Evolutionary conservation across 2,797 vertebrate species (phyloP).

Genomic region (Echiichthys vipera): DNA sequence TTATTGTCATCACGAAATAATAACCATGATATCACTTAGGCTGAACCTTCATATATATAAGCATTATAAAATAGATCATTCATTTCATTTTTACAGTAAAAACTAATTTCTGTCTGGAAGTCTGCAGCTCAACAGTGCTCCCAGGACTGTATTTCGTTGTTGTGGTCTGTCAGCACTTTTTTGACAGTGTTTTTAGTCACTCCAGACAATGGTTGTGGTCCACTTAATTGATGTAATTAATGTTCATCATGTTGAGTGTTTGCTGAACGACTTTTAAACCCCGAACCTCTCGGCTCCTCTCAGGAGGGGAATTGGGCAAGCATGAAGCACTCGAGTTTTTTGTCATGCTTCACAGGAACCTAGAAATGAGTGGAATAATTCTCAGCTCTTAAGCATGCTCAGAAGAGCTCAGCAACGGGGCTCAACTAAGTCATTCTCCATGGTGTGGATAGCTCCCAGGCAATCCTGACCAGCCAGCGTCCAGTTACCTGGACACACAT

Average conservation of each 20-base stretch:
- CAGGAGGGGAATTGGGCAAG: conserved; percentile 74
- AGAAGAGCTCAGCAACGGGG: conserved; percentile 75
- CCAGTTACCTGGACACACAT: conserved; percentile 69
- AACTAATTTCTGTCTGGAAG: background rate
- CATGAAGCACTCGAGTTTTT: conserved; percentile 78
- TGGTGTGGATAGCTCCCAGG: conserved; percentile 61
- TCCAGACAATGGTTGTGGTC: conserved; percentile 70
- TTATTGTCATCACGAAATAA: background rate
- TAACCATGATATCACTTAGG: background rate
- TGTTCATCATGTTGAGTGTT: conserved; percentile 77
- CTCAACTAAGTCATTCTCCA: conserved; percentile 73
- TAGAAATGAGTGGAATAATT: conserved; percentile 83
- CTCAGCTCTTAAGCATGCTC: conserved; percentile 77
- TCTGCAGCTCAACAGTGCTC: conserved; percentile 30
- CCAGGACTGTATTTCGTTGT: conserved; percentile 16
- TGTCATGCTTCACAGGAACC: conserved; percentile 81
- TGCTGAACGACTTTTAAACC: conserved; percentile 75
- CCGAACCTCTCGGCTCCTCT: conserved; percentile 71
- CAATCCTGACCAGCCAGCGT: conserved; percentile 59
- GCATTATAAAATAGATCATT: background rate
- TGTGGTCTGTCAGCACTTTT: conserved; percentile 44
- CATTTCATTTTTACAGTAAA: background rate
- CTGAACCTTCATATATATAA: background rate
- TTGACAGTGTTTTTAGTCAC: conserved; percentile 57
- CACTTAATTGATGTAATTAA: conserved; percentile 81